Evolutionary conservation across 1,140 invertebrate species (phyloP), one percentile per base, ranked within the genome.

Genomic region (Hestina assimilis): DNA sequence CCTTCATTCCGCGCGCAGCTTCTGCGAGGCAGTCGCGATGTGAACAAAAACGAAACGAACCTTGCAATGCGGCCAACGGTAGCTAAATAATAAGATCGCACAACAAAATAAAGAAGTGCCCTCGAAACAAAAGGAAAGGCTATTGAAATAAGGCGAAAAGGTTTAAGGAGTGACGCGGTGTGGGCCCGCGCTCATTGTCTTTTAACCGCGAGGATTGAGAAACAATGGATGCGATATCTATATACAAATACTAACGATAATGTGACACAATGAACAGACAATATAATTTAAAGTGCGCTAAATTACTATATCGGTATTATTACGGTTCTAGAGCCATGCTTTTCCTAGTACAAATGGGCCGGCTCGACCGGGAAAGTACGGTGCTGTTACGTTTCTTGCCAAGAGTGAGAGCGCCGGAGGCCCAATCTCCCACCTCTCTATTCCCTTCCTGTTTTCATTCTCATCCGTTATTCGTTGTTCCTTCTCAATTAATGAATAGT

Each of bases 51-150:
- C 73, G 69, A 76, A 70, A 61, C 63, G 65, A 69, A 62, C 66
- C 62, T 63, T 62, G 72, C 79, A 72, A 71, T 69, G 79, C 75
- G 75, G 70, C 63, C 70, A 78, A 83, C 83, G 79, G 82, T 85
- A 85, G 83, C 83, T 69, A 87, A 84, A 87, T 87, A 87, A 87
- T 87, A 87, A 87, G 83, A 87, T 84, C 79, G 76, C 76, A 74
- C 80, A 80, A 83, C 81, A 87, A 84, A 87, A 87, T 87, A 87
- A 87, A 87, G 75, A 84, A 83, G 69, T 75, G 73, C 69, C 62
- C 75, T 75, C 73, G 80, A 81, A 81, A 85, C 80, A 87, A 87
- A 87, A 85, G 80, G 75, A 78, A n/a, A 72, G 72, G 74, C 75
- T 79, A 72, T 75, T 72, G 75, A 83, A 87, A 87, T 87, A 87